Evolutionary conservation across 2,797 vertebrate species (phyloP).

Genomic region (Tolypeutes matacus): DNA sequence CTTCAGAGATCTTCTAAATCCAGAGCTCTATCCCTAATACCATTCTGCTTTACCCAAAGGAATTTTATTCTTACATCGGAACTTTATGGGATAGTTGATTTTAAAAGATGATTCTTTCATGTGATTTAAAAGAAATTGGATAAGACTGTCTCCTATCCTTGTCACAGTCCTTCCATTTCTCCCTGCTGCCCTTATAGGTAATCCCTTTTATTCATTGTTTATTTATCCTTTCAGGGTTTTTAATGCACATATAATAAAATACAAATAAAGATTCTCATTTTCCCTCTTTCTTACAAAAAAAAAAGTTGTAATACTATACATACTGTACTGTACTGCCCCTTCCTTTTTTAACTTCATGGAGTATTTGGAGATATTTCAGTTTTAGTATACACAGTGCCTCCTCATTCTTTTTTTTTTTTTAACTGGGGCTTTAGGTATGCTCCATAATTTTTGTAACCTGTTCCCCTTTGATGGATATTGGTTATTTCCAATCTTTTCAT

Average conservation of each 20-base stretch:
- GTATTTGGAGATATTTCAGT: background rate
- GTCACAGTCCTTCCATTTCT: background rate
- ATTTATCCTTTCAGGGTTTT: background rate
- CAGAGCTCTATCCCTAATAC: background rate
- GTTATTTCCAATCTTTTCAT: background rate
- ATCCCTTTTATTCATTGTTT: background rate
- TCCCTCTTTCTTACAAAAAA: background rate
- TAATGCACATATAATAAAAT: slow-evolving; percentile 53
- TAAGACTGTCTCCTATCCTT: background rate
- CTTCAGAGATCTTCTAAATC: background rate
- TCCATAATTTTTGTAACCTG: background rate
- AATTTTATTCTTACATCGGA: background rate
- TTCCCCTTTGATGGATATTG: background rate
- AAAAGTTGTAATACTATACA: background rate
- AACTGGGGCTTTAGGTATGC: too few relatives aligned
- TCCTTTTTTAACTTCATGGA: background rate
- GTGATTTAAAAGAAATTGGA: background rate
- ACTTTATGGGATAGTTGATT: background rate
- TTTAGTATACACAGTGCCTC: background rate
- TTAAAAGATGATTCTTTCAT: background rate
- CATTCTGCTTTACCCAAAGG: background rate
- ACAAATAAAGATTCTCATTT: background rate
- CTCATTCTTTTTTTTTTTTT: background rate
- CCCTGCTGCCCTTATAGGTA: background rate
- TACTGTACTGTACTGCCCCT: too few relatives aligned